Evolutionary conservation across 1,140 invertebrate genomes (phyloP).

Genomic region (Brachystomella parvula): DNA sequence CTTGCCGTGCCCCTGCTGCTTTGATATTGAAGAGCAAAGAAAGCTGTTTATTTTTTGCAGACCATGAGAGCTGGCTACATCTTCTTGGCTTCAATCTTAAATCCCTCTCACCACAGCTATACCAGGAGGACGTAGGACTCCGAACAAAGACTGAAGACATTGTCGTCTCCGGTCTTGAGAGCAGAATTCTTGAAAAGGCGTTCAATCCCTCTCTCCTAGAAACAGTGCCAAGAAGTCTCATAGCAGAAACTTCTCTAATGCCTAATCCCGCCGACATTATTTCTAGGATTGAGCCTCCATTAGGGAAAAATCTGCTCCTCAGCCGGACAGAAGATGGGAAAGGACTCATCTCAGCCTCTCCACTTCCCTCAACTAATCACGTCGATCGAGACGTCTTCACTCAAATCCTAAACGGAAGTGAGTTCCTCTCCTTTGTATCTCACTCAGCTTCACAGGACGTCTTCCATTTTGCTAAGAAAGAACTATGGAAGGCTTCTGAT

Average conservation of each 20-base stretch:
- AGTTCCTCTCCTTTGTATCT: constrained; percentile 75
- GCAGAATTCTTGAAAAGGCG: constrained; percentile 40
- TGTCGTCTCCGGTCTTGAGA: constrained; percentile 33
- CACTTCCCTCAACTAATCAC: constrained; percentile 62
- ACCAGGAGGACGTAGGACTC: constrained; percentile 39
- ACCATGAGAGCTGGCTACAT: constrained; percentile 74
- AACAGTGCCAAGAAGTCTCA: constrained; percentile 27
- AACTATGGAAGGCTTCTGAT: constrained; percentile 74
- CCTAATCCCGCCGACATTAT: constrained; percentile 31
- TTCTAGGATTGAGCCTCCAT: constrained; percentile 58
- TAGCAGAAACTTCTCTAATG: constrained; percentile 31
- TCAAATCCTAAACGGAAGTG: constrained; percentile 85
- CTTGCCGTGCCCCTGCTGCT: too few species aligned
- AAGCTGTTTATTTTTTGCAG: constrained; percentile 51
- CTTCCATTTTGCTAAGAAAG: constrained; percentile 91
- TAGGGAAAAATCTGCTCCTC: constrained; percentile 82
- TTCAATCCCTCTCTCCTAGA: constrained; percentile 52
- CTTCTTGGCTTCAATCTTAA: constrained; percentile 77
- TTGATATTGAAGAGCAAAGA: too few species aligned
- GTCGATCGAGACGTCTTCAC: constrained; percentile 87
- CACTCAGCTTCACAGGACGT: constrained; percentile 82
- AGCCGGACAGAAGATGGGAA: constrained; percentile 67
- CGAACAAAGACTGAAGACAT: constrained; percentile 43
- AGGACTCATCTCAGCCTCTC: constrained; percentile 66
- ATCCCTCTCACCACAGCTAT: constrained; percentile 75